These are phyloP conservation scores for Meiosimyza decipiens DNA, from an alignment of 2,888 invertebrate genomes.

Conservation along the genomic window DNA sequence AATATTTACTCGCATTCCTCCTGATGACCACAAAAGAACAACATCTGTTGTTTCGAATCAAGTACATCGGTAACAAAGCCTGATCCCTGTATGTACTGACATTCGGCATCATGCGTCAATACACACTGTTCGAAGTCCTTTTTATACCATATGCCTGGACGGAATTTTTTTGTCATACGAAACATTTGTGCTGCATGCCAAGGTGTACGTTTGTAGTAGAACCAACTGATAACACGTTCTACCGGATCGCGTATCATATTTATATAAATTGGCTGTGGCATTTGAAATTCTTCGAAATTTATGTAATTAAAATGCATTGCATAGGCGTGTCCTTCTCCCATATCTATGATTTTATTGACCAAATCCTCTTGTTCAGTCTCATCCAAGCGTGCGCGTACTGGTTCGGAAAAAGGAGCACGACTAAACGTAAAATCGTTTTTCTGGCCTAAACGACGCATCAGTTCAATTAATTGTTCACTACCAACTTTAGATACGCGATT, in stretches of 20 bases:
- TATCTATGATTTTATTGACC: conserved; percentile 80
- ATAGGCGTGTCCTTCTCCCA: conserved; percentile 80
- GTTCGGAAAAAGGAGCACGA: conserved; percentile 71
- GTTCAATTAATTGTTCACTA: conserved; percentile 87
- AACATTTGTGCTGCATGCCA: conserved; percentile 69
- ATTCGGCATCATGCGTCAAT: conserved; percentile 80
- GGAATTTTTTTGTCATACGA: conserved; percentile 44
- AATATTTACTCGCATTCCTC: conserved; percentile 18
- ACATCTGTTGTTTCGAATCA: conserved; percentile 83
- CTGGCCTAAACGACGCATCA: conserved; percentile 73
- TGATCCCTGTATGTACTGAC: conserved; percentile 80
- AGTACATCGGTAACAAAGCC: conserved; percentile 80
- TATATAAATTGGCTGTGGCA: conserved; percentile 85
- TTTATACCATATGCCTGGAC: conserved; percentile 72
- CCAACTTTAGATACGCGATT: conserved; percentile 86
- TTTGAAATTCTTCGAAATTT: conserved; percentile 81
- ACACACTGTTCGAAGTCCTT: conserved; percentile 89
- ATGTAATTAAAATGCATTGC: conserved; percentile 89
- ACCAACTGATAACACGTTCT: conserved; percentile 89
- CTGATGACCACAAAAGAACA: conserved; percentile 89
- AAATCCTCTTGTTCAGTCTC: conserved; percentile 68
- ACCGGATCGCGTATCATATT: conserved; percentile 89
- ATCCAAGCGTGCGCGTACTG: conserved; percentile 42
- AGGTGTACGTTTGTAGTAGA: conserved; percentile 88
- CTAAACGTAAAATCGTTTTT: conserved; percentile 56